Conservation (phyloP, 53 echinoderm and acorn worm species). For the Paelopatides confundens region DNA sequence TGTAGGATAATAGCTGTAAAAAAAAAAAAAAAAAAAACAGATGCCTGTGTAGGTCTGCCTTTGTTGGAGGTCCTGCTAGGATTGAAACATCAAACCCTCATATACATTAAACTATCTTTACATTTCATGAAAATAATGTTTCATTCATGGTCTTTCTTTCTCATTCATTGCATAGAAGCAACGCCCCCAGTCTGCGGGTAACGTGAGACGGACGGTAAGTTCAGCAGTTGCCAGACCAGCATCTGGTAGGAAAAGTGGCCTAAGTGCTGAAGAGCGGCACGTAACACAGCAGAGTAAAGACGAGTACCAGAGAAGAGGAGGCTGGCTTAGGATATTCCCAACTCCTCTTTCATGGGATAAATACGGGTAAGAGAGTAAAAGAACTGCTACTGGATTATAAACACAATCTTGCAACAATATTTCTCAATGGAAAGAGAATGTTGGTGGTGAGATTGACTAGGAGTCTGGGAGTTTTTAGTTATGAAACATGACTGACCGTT, state of each 20-base stretch:
- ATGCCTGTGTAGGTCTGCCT: too few relatives aligned
- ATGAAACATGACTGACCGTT: too few relatives aligned
- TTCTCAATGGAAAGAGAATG: too few relatives aligned
- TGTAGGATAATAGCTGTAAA: too few relatives aligned
- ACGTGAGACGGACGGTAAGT: slow-evolving; percentile 46
- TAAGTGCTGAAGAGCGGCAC: slow-evolving; percentile 86
- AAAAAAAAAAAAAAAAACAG: too few relatives aligned
- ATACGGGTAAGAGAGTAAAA: slow-evolving; percentile 87
- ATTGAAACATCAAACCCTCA: background rate
- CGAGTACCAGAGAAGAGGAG: slow-evolving; percentile 89
- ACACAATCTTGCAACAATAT: too few relatives aligned
- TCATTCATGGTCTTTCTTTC: background rate
- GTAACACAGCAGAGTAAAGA: slow-evolving; percentile 90
- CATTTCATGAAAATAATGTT: background rate
- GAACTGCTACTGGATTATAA: too few relatives aligned
- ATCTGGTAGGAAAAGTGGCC: slow-evolving; percentile 75
- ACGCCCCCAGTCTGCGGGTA: slow-evolving; percentile 92
- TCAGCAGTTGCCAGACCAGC: slow-evolving; percentile 57
- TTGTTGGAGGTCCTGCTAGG: too few relatives aligned
- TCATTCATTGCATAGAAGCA: slow-evolving; percentile 68
- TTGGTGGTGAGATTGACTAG: too few relatives aligned
- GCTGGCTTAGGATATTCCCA: slow-evolving; percentile 93
- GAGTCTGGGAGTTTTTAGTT: too few relatives aligned
- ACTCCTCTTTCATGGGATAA: slow-evolving; percentile 86
- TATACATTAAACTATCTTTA: background rate